These are phyloP conservation scores for Ischnura elegans DNA, from an alignment of 2,888 invertebrate genomes.

Conservation along the genomic window DNA sequence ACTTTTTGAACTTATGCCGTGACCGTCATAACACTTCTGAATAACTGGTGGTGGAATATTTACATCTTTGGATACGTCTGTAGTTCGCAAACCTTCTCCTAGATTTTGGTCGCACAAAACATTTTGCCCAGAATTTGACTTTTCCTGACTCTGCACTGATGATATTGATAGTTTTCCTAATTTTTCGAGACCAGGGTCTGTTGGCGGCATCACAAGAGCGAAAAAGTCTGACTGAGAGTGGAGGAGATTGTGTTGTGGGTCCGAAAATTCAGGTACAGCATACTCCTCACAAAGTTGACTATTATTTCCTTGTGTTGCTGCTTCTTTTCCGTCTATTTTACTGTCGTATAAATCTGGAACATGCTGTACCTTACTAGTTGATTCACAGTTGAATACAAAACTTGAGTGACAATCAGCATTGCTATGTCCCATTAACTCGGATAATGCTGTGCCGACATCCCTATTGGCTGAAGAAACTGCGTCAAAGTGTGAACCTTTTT, in stretches of 20 bases:
- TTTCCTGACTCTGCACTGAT: constrained; percentile 73
- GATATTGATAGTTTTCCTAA: constrained; percentile 83
- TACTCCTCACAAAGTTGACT: not conserved
- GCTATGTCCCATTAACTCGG: not conserved
- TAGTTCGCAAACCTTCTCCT: not conserved
- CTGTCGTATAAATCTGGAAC: not conserved
- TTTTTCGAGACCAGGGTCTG: constrained; percentile 83
- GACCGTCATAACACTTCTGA: not conserved
- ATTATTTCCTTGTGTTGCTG: not conserved
- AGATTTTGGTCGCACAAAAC: not conserved
- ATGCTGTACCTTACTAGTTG: not conserved
- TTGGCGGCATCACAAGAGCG: constrained; percentile 78
- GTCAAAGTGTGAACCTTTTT: not conserved
- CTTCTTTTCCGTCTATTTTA: not conserved
- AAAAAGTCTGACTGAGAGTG: constrained; percentile 76
- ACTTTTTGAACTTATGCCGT: not conserved
- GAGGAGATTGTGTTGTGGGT: not conserved
- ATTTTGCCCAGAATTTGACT: not conserved
- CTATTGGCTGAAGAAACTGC: not conserved
- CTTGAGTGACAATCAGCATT: not conserved
- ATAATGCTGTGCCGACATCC: not conserved
- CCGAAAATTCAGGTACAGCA: not conserved
- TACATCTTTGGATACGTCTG: not conserved
- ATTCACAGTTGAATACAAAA: not conserved
- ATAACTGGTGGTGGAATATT: not conserved